These are phyloP conservation scores for Monomorium pharaonis DNA, from an alignment of 1,140 invertebrate species.

Conservation along the genomic window DNA sequence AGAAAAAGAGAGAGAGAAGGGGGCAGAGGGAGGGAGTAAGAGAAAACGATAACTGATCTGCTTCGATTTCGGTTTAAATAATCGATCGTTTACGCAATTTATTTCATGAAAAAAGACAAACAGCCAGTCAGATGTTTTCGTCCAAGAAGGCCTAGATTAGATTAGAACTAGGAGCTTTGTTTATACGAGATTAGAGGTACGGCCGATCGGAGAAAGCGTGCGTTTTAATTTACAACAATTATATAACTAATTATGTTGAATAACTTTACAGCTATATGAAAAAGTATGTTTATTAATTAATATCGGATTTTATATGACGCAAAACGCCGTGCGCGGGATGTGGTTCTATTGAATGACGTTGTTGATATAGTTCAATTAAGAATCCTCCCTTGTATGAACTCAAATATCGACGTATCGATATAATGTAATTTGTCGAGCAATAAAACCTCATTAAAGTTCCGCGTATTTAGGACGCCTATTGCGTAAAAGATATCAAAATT, in stretches of 20 bases:
- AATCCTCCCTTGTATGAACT: background rate
- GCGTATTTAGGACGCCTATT: background rate
- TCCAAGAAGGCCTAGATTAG: slow-evolving; percentile 17
- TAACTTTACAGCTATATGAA: background rate
- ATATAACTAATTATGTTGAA: background rate
- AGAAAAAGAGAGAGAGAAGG: too few species aligned
- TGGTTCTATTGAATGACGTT: background rate
- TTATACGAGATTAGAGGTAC: background rate
- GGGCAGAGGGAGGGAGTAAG: too few species aligned
- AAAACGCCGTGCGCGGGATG: background rate
- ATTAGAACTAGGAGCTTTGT: slow-evolving; percentile 5
- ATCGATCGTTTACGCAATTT: slow-evolving; percentile 36
- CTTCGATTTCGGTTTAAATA: slow-evolving; percentile 8
- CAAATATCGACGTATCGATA: slow-evolving; percentile 38
- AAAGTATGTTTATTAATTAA: background rate
- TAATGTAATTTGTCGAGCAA: slow-evolving; percentile 38
- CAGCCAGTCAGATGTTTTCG: slow-evolving; percentile 11
- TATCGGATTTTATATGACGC: slow-evolving; percentile 13
- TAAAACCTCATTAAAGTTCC: slow-evolving; percentile 33
- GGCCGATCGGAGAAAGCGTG: background rate
- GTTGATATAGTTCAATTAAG: slow-evolving; percentile 40
- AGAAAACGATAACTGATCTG: background rate
- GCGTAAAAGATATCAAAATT: background rate
- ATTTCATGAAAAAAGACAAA: background rate
- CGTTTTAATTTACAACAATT: background rate